Evolutionary conservation across 2,888 invertebrate species (phyloP), one percentile per base, ranked within the genome.

Genomic region (Nebria salina): DNA sequence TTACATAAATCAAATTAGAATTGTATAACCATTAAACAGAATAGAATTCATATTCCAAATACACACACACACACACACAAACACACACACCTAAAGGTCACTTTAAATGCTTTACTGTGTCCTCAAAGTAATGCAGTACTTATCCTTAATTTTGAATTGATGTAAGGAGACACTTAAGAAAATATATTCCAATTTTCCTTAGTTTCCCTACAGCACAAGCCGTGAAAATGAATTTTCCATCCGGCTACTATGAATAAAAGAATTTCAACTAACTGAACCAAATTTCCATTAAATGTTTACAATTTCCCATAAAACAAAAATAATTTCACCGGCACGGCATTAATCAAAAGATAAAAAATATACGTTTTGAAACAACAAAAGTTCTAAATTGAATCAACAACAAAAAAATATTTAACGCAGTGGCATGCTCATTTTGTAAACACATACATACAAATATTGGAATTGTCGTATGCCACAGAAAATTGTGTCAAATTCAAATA

Each of bases 181-280:
- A 76, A 76, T 76, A 76, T 70, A 76, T 76, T 76, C 76, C 66
- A 76, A 76, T 76, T 76, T 76, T 76, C 76, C 26, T 76, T 70
- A 76, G 76, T 76, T 68, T 76, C 70, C 76, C 76, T 41, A 43
- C 76, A 70, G 68, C n/a, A 15, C 1, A 34, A 68, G 26, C 11
- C 43, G 41, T 41, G 76, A 70, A 76, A 76, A 76, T 76, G 76
- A 76, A 76, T 65, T 76, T 76, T 66, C 76, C 76, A 13, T 43
- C 15, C 34, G 34, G 43, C 3, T 11, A 70, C 68, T 76, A 76
- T 68, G 76, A 76, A 76, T 76, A 76, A 76, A 76, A 76, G 76
- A 76, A 76, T n/a, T 66, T 66, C 41, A 13, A 66, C 42, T 73
- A n/a, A 6, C 41, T 13, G 43, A 76, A 41, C 42, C 70, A 76